These are phyloP conservation scores for Palythoa heliodiscus DNA, from an alignment of 92 coral and sea anemone species.

Conservation along the genomic window DNA sequence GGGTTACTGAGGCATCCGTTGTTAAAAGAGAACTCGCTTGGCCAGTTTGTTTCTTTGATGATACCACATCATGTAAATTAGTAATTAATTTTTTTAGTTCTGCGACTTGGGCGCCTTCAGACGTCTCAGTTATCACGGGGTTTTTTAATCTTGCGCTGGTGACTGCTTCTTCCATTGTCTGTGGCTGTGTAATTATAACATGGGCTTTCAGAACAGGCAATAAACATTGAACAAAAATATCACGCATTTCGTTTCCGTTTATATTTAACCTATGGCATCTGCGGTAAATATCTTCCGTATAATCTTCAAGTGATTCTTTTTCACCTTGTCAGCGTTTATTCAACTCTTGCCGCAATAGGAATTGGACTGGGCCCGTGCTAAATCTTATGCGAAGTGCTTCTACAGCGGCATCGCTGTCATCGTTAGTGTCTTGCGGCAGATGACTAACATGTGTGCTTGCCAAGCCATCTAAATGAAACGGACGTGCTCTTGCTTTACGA, in stretches of 20 bases:
- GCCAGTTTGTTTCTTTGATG: neutral
- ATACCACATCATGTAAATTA: neutral
- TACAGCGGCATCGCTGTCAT: neutral
- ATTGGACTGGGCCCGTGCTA: neutral
- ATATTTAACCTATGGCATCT: neutral
- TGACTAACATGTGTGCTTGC: too few species aligned
- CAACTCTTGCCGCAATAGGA: neutral
- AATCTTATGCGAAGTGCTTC: neutral
- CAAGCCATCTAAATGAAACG: too few species aligned
- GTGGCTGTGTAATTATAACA: neutral
- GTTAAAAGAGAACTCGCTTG: slow-evolving; percentile 10
- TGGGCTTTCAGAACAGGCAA: neutral
- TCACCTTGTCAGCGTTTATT: neutral
- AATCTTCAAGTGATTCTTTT: neutral
- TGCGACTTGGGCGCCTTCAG: neutral
- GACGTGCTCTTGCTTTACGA: too few species aligned
- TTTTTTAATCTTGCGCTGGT: neutral
- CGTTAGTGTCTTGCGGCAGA: neutral
- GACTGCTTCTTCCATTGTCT: neutral
- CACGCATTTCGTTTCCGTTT: neutral
- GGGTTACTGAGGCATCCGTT: neutral
- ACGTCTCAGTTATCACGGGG: neutral
- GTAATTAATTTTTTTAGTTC: neutral
- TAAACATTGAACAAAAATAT: slow-evolving; percentile 1
- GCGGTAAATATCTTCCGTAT: neutral